Conservation (phyloP, 2,888 invertebrate species). For the Timema podura region DNA sequence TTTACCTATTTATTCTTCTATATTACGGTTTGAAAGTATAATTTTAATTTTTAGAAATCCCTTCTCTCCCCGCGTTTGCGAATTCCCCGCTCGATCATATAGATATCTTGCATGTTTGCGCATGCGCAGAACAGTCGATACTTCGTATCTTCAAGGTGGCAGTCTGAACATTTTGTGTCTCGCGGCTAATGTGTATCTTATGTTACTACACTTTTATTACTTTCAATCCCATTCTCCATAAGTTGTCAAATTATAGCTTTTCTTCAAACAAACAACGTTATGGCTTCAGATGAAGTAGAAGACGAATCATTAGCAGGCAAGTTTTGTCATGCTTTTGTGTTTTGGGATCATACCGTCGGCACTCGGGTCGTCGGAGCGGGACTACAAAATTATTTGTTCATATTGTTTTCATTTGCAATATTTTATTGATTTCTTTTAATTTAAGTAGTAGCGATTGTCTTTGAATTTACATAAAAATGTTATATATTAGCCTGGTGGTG, state of each 20-base stretch:
- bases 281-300: conserved; percentile 86
- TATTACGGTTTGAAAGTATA: neutral
- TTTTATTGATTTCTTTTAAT: too few relatives aligned
- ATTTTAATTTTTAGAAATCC: conserved; percentile 16
- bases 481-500: conserved; percentile 14
- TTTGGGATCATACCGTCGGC: conserved; percentile 34
- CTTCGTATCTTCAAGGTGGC: conserved; percentile 26
- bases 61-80: conserved; percentile 20
- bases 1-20: too few relatives aligned
- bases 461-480: conserved; percentile 30
- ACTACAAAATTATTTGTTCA: conserved; percentile 39
- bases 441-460: neutral
- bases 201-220: conserved; percentile 15
- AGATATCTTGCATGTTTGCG: conserved; percentile 20
- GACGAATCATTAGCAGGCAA: conserved; percentile 85
- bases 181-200: neutral
- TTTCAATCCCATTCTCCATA: conserved; percentile 7
- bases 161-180: neutral
- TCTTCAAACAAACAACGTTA: conserved; percentile 38
- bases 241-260: neutral
- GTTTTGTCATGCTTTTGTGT: conserved; percentile 44
- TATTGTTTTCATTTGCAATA: too few relatives aligned
- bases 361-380: conserved; percentile 37
- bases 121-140: conserved; percentile 29
- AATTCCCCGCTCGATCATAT: conserved; percentile 21